Conservation (phyloP, 2,888 invertebrate genomes). For the Aproaerema taeniolella region DNA sequence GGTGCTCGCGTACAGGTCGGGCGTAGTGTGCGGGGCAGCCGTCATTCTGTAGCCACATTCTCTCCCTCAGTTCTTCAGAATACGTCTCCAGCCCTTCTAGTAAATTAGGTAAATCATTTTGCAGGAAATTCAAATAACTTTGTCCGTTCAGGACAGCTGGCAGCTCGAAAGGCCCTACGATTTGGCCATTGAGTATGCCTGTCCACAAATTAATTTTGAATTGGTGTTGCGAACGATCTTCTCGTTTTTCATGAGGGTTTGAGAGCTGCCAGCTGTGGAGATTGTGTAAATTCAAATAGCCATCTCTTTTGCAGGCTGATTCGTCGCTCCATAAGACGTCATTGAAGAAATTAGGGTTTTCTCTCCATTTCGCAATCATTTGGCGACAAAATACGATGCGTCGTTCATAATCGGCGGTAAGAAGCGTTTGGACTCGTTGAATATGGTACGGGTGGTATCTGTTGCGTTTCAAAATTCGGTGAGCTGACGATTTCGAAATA, state of each 20-base stretch:
- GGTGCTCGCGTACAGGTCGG: not conserved
- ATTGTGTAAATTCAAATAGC: constrained; percentile 9
- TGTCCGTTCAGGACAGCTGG: constrained; percentile 12
- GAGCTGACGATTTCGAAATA: not conserved
- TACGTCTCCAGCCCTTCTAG: too few relatives aligned
- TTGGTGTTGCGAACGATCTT: constrained; percentile 10
- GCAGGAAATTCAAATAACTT: constrained; percentile 13
- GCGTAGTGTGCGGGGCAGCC: not conserved
- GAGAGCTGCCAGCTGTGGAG: not conserved
- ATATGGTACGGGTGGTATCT: not conserved
- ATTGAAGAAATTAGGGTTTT: not conserved
- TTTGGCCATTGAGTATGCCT: constrained; percentile 20
- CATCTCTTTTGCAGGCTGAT: constrained; percentile 2
- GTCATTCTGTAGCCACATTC: not conserved
- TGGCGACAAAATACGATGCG: not conserved
- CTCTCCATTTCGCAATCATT: not conserved
- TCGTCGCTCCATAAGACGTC: constrained; percentile 1
- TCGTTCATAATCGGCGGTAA: not conserved
- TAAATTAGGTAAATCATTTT: constrained; percentile 3
- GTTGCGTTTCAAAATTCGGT: not conserved
- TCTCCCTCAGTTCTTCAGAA: not conserved
- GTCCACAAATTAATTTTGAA: constrained; percentile 25
- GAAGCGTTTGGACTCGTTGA: not conserved
- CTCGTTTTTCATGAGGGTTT: not conserved
- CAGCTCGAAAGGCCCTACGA: constrained; percentile 18